Percentiles rank a stretch among this genome's conserved stretches.
Conservation (phyloP, 2,888 invertebrate genomes). For the Nebria brevicollis region DNA sequence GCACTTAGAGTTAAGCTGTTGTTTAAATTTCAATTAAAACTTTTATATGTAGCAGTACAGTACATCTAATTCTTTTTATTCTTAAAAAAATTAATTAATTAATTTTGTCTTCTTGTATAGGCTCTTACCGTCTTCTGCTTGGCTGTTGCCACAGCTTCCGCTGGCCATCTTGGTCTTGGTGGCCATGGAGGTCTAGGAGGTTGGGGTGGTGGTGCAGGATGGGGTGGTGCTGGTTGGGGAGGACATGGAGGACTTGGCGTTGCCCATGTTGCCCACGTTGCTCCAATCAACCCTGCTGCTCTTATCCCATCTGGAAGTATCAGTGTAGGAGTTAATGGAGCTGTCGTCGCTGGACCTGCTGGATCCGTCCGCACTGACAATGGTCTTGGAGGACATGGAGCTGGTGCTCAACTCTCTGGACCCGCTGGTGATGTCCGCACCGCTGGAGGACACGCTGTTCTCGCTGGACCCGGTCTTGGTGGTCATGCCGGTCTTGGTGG, state of each 20-base stretch:
- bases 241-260: slow-evolving; percentile 21
- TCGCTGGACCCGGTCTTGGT: slow-evolving; percentile 31
- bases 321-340: slow-evolving; percentile 47
- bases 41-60: no score
- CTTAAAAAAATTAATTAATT: not conserved
- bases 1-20: not conserved
- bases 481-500: slow-evolving; percentile 26
- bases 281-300: slow-evolving; percentile 17
- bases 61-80: not conserved
- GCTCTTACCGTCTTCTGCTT: slow-evolving; percentile 18
- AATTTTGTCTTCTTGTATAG: not conserved
- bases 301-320: slow-evolving; percentile 48
- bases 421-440: slow-evolving; percentile 54
- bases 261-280: slow-evolving; percentile 15
- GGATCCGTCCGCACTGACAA: slow-evolving; percentile 23
- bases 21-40: no score
- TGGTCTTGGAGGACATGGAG: slow-evolving; percentile 33
- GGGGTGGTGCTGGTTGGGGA: slow-evolving; percentile 21
- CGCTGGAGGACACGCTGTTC: slow-evolving; percentile 50
- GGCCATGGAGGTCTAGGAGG: slow-evolving; percentile 14
- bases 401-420: slow-evolving; percentile 41
- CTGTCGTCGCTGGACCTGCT: slow-evolving; percentile 25
- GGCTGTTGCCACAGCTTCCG: slow-evolving; percentile 28
- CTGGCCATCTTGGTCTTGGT: slow-evolving; percentile 15
- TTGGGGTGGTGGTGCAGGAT: slow-evolving; percentile 9